Conservation (phyloP, 2,113 vertebrate species). For the Opisthocomus hoazin region DNA sequence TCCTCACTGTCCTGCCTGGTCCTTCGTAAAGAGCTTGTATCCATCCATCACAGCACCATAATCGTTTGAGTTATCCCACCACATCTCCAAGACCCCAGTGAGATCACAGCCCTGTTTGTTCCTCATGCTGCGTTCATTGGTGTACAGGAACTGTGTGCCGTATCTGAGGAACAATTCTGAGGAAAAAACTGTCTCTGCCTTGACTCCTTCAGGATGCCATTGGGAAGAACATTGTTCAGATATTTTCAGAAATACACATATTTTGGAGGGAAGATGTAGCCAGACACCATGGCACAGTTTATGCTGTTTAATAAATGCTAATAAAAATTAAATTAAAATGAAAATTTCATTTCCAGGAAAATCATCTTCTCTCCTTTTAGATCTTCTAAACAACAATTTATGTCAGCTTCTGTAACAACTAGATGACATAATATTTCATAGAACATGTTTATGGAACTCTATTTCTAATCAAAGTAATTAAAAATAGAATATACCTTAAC, state of each 20-base stretch:
- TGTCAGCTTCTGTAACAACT: not conserved
- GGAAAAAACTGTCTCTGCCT: not conserved
- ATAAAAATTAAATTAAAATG: not conserved
- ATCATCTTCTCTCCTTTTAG: not conserved
- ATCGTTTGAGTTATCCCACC: not conserved
- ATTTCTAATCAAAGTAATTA: not conserved
- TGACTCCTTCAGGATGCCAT: not conserved
- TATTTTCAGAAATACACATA: not conserved
- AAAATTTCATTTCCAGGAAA: not conserved
- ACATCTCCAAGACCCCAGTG: not conserved
- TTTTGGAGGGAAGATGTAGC: not conserved
- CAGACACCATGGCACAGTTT: not conserved
- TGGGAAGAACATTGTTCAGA: not conserved
- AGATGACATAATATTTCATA: not conserved
- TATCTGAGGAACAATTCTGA: not conserved
- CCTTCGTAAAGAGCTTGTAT: not conserved
- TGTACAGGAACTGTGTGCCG: not conserved
- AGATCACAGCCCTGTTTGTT: not conserved
- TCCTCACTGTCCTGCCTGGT: not conserved
- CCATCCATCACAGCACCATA: not conserved
- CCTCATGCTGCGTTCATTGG: not conserved
- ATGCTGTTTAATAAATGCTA: not conserved
- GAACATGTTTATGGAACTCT: not conserved
- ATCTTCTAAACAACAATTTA: not conserved
- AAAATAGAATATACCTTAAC: not conserved